phyloP scores from a whole-genome alignment of 2,888 invertebrate species.

The Drosophila merina region DNA sequence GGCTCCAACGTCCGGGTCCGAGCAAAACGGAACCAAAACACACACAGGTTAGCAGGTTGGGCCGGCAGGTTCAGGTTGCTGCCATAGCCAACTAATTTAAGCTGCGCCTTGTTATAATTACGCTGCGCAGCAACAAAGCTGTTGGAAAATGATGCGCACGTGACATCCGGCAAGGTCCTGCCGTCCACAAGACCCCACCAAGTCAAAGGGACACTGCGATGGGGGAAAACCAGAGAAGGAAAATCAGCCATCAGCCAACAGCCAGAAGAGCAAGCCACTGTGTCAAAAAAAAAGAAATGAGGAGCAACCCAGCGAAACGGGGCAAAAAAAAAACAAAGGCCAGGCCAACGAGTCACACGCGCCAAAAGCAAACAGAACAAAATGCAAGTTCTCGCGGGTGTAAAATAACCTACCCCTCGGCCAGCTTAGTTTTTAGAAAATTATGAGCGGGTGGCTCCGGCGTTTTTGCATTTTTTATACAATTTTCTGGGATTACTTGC shows the following conservation, averaged over 20 bases:
- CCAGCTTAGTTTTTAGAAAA: conserved; percentile 50
- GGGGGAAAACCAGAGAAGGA: conserved; percentile 17
- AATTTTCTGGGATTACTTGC: conserved; percentile 48
- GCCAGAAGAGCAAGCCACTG: conserved; percentile 31
- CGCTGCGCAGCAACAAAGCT: conserved; percentile 56
- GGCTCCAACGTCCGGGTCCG: conserved; percentile 2
- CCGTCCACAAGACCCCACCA: conserved; percentile 13
- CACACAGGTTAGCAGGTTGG: conserved; percentile 34
- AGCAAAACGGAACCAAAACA: conserved; percentile 33
- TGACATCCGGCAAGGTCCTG: conserved; percentile 63
- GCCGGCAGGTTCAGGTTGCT: conserved; percentile 31
- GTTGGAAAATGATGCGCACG: conserved; percentile 75
- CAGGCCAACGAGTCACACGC: conserved; percentile 56
- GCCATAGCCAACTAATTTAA: conserved; percentile 65
- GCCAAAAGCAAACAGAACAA: conserved; percentile 57
- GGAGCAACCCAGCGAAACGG: neutral
- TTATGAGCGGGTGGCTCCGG: conserved; percentile 51
- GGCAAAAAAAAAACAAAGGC: conserved; percentile 48
- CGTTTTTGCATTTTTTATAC: conserved; percentile 50
- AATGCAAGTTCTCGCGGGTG: conserved; percentile 47
- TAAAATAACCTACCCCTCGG: conserved; percentile 14
- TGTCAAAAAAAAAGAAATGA: conserved; percentile 8
- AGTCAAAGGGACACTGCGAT: conserved; percentile 35
- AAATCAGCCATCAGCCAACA: conserved; percentile 42
- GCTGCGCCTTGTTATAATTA: conserved; percentile 69